phyloP scores from a whole-genome alignment of 1,140 invertebrate species.

The Penaeus chinensis region DNA sequence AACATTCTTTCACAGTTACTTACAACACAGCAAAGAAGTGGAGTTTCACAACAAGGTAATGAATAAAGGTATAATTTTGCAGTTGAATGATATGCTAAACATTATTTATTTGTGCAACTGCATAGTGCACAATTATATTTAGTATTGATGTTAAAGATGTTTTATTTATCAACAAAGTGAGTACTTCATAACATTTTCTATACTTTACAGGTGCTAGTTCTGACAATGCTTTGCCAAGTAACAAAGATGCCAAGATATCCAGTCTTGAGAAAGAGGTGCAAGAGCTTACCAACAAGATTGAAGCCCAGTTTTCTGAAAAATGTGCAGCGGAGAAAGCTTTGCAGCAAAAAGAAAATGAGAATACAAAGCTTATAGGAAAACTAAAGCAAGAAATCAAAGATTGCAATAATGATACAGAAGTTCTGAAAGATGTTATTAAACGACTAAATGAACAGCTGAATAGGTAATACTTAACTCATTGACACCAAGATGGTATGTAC shows the following conservation, averaged over 20 bases:
- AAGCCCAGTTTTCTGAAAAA: slow-evolving; percentile 14
- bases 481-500: no score
- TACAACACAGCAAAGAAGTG: no score
- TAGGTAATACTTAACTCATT: background rate
- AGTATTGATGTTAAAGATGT: no score
- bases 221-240: background rate
- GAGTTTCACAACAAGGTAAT: no score
- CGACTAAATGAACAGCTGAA: slow-evolving; percentile 49
- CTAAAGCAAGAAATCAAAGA: slow-evolving; percentile 37
- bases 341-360: slow-evolving; percentile 36
- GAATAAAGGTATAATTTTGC: no score
- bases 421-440: slow-evolving; percentile 48
- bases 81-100: no score
- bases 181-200: background rate
- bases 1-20: no score
- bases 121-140: no score
- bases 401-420: slow-evolving; percentile 39
- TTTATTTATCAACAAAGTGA: no score
- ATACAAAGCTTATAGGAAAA: slow-evolving; percentile 20
- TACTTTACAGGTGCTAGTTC: background rate
- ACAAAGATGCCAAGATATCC: background rate
- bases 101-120: no score
- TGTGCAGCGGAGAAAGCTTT: slow-evolving; percentile 26
- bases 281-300: slow-evolving; percentile 10
- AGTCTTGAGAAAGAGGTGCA: slow-evolving; percentile 25